Percentiles rank a stretch among this genome's conserved stretches.
Conservation (phyloP, 2,888 invertebrate genomes). For the Lepidochitona cinerea region DNA sequence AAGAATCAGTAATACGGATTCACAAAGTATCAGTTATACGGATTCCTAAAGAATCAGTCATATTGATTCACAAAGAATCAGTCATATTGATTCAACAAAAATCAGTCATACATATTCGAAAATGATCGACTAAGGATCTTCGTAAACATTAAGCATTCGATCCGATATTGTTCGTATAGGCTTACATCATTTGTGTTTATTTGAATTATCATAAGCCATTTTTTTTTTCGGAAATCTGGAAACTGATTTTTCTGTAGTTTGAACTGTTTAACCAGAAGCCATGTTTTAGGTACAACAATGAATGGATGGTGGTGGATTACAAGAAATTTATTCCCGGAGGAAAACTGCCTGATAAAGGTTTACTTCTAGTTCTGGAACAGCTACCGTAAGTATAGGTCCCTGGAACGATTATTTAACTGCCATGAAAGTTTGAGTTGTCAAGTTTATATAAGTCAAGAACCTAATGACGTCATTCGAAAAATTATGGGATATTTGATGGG, state of each 20-base stretch:
- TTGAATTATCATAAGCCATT: no score
- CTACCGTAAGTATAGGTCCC: constrained; percentile 70
- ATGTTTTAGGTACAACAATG: constrained; percentile 79
- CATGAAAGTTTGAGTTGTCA: no score
- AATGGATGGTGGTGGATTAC: constrained; percentile 88
- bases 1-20: not conserved
- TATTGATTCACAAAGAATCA: not conserved
- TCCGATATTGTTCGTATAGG: no score
- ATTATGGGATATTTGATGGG: no score
- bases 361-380: constrained; percentile 85
- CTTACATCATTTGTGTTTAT: no score
- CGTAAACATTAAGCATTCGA: no score
- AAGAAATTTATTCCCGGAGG: constrained; percentile 75
- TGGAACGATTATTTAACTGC: not conserved
- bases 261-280: not conserved
- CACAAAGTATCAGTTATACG: not conserved
- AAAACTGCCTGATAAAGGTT: constrained; percentile 67
- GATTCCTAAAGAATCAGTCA: not conserved
- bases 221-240: no score
- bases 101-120: not conserved
- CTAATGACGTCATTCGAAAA: no score
- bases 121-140: not conserved
- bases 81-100: not conserved
- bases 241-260: no score
- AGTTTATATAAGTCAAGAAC: no score